phyloP scores from a whole-genome alignment of 2,888 invertebrate species.

The Drosophila prostipennis region DNA sequence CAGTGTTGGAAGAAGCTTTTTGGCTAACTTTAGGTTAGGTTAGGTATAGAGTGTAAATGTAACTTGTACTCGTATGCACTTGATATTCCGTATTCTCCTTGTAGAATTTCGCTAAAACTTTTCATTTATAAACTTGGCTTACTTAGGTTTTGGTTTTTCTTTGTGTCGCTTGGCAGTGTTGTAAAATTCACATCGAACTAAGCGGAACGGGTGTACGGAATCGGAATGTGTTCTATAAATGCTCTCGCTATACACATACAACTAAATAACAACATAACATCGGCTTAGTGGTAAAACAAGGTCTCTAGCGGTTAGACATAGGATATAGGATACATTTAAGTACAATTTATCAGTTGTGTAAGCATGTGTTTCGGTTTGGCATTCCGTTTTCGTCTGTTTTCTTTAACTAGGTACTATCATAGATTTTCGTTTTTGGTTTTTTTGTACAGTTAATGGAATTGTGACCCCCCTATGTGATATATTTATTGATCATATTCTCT shows the following conservation, averaged over 20 bases:
- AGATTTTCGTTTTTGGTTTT: conserved; percentile 36
- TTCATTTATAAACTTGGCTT: conserved; percentile 22
- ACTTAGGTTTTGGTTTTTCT: conserved; percentile 5
- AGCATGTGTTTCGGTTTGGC: conserved; percentile 27
- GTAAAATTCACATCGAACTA: conserved; percentile 41
- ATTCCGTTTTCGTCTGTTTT: conserved; percentile 16
- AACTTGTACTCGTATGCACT: conserved; percentile 39
- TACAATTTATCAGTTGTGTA: conserved; percentile 30
- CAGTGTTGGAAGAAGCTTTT: conserved; percentile 31
- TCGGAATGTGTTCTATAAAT: conserved; percentile 18
- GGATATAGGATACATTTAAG: conserved; percentile 30
- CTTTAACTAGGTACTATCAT: conserved; percentile 11
- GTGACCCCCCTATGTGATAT: conserved; percentile 41
- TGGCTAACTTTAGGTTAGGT: conserved; percentile 16
- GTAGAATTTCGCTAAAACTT: conserved; percentile 38
- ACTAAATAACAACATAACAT: conserved; percentile 44
- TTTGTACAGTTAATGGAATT: conserved; percentile 75
- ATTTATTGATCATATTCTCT: conserved; percentile 37
- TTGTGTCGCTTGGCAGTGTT: conserved; percentile 40
- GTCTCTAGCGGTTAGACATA: conserved; percentile 34
- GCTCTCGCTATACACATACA: conserved; percentile 38
- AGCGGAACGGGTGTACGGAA: conserved; percentile 27
- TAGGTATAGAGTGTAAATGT: conserved; percentile 20
- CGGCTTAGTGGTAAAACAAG: conserved; percentile 34
- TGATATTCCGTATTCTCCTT: conserved; percentile 15